Evolutionary conservation across 2,888 invertebrate species (phyloP).

Genomic region (Drosophila borborema): DNA sequence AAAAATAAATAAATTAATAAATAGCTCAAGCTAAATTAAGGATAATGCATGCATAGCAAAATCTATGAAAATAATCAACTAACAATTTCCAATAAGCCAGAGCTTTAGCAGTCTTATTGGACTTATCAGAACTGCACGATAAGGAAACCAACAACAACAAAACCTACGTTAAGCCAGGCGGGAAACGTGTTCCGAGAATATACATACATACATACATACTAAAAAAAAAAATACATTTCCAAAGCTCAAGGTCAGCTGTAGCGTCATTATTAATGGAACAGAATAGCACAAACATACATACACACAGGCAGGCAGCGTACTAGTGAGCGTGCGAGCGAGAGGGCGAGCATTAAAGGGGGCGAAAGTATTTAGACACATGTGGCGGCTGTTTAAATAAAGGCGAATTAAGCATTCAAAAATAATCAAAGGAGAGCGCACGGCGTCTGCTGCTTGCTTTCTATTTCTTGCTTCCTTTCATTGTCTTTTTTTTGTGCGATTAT

Average conservation of each 20-base stretch:
- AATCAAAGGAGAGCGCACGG: conserved; percentile 3
- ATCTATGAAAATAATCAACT: not conserved
- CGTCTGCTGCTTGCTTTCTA: conserved; percentile 3
- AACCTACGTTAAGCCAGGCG: conserved; percentile 33
- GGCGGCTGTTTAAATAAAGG: conserved; percentile 73
- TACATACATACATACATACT: not conserved
- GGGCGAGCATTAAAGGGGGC: not conserved
- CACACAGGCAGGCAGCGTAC: not conserved
- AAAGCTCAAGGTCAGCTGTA: conserved; percentile 78
- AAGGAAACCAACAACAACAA: conserved; percentile 52
- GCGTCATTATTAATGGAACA: conserved; percentile 76
- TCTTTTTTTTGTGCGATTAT: conserved; percentile 35
- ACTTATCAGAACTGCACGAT: conserved; percentile 43
- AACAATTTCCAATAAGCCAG: not conserved
- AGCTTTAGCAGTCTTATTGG: not conserved
- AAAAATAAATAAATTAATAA: no score
- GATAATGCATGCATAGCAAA: not conserved
- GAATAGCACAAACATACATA: conserved; percentile 38
- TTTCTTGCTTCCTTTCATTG: not conserved
- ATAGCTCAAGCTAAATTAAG: not conserved
- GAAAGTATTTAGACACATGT: conserved; percentile 49
- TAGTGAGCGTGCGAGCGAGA: no score
- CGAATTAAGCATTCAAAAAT: conserved; percentile 49
- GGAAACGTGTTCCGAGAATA: conserved; percentile 60
- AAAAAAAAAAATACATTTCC: conserved; percentile 59